Evolutionary conservation across 2,797 vertebrate genomes (phyloP), one percentile per base, ranked within the genome.

Genomic region (Hydrocynus forskahlii): DNA sequence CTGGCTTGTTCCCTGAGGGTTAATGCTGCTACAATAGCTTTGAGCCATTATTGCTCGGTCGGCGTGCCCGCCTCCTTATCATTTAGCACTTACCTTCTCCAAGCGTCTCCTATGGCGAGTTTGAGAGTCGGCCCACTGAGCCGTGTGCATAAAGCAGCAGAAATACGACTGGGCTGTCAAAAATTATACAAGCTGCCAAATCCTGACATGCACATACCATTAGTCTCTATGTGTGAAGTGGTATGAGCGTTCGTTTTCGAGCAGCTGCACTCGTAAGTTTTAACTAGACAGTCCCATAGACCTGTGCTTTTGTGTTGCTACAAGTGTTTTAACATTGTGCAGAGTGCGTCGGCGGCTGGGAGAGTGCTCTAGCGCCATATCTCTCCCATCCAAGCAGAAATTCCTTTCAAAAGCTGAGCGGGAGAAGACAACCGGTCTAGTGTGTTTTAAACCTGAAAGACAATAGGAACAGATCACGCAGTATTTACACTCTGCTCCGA

Each of bases 101-200:
- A 60, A 76, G 67, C 60, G 29, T 50, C 64, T 76, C 64, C 14
- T n/a, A 21, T 45, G 63, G 59, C 17, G 68, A 74, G 60, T 63
- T 45, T 59, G 25, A 60, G 67, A 67, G 50, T 72, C 70, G 29
- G 50, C 50, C 52, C 70, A 55, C 70, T 72, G 59, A 71, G 68
- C 78, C 68, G 35, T 23, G 55, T 21, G 59, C 29, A 62, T 72
- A 70, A 59, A 79, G 67, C 25, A 62, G 68, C 78, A 79, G 67
- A 79, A 83, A 79, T 69, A 74, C 48, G 10, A 45, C 74, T 21
- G 78, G 76, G 59, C 69, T 85, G 83, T 84, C 72, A 82, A 29
- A 82, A 82, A 76, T 78, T 79, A 81, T 81, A 71, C 66, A 75
- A 50, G 79, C 76, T 75, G 76, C 79, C 70, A 70, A 48, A 84